Evolutionary conservation across 1,140 invertebrate genomes (phyloP), one percentile per base, ranked within the genome.

Genomic region (Hyles vespertilio): DNA sequence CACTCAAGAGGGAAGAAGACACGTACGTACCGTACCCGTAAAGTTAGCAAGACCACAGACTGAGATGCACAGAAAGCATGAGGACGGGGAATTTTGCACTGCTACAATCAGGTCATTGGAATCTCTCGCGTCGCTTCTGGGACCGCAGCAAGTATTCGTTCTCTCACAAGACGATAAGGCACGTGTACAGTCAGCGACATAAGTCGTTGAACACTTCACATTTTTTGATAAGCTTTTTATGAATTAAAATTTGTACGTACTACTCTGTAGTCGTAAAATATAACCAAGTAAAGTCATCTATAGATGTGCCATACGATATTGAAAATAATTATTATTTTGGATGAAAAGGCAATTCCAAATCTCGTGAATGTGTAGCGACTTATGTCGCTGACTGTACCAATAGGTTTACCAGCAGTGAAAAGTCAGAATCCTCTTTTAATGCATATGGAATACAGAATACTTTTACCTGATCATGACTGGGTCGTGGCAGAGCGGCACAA

Each of bases 371-470:
- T n/a, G n/a, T n/a, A n/a, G n/a, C n/a, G n/a, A n/a, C n/a, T n/a
- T n/a, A n/a, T n/a, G n/a, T n/a, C n/a, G n/a, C n/a, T n/a, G n/a
- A n/a, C n/a, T n/a, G n/a, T n/a, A 51, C 58, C 66, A 54, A 69
- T 72, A 53, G 66, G 63, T 51, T 9, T 77, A 50, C 75, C 69
- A 55, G 72, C 77, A 49, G 74, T 70, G 59, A 81, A 78, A 58
- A 70, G 66, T 33, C 76, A 81, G 62, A 64, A 65, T 54, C 74
- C 67, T 58, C 51, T 81, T 46, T 50, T 89, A 62, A 90, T 89
- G 84, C 74, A 83, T 58, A 46, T 90, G 45, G 79, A 90, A 61
- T 88, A 90, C 65, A 67, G 66, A 65, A 70, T 89, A 11, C 51
- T 33, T 55, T 70, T 65, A 9, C 54, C 53, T 57, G 59, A 65